Percentiles rank a stretch among this genome's conserved stretches.
Evolutionary conservation across 2,797 vertebrate species (phyloP).

Genomic region (Delichon dasypus): DNA sequence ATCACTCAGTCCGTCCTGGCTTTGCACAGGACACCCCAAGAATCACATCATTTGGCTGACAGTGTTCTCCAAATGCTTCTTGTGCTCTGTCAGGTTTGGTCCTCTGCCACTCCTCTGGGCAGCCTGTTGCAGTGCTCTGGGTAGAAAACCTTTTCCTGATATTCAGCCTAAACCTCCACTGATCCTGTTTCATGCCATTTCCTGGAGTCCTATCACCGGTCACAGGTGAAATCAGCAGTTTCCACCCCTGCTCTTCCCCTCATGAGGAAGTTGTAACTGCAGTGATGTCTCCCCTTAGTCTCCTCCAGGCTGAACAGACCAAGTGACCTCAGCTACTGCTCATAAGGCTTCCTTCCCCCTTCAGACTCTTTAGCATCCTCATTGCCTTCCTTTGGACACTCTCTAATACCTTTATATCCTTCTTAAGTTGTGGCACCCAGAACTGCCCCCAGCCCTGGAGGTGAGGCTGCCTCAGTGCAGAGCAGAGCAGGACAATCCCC

Average conservation of each 20-base stretch:
- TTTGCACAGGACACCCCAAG: neutral
- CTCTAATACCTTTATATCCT: neutral
- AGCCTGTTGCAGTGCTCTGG: neutral
- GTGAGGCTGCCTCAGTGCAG: rapidly evolving
- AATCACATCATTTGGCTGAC: neutral
- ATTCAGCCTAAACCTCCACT: neutral
- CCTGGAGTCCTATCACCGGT: neutral
- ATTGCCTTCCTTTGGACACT: neutral
- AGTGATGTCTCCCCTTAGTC: neutral
- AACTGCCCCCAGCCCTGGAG: rapidly evolving
- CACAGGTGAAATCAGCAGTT: neutral
- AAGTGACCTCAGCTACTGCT: neutral
- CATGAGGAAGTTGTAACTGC: neutral
- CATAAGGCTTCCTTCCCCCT: neutral
- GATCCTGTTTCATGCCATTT: neutral
- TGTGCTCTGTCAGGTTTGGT: neutral
- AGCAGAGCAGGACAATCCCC: neutral
- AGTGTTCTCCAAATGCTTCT: neutral
- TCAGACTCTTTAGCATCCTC: neutral
- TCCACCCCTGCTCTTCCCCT: neutral
- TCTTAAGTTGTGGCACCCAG: rapidly evolving
- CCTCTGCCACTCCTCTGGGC: neutral
- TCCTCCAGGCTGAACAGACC: neutral
- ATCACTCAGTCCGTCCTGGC: neutral
- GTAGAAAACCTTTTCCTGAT: neutral